Evolutionary conservation across 2,888 invertebrate genomes (phyloP).

Genomic region (Schizaphis graminum): DNA sequence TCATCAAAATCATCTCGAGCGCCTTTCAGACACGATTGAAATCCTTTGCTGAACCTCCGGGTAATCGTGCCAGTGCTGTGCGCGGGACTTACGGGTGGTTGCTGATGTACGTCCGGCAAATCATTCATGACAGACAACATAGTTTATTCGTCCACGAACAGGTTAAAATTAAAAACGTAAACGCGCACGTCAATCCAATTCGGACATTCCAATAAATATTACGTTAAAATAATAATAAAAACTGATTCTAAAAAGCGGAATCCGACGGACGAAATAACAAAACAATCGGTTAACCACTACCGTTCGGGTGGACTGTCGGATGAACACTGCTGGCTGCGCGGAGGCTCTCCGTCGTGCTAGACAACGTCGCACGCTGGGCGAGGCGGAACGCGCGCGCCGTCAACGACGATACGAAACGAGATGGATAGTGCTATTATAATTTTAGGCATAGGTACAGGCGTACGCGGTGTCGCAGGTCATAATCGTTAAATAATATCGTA

Average conservation of each 20-base stretch:
- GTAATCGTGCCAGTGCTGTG: slow-evolving; percentile 69
- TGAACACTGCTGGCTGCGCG: slow-evolving; percentile 28
- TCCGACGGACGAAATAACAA: slow-evolving; percentile 30
- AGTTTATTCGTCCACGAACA: not conserved
- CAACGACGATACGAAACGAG: slow-evolving; percentile 40
- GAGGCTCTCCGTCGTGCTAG: not conserved
- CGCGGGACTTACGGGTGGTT: slow-evolving; percentile 68
- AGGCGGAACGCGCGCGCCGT: slow-evolving; percentile 31
- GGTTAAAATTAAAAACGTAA: not conserved
- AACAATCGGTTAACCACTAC: not conserved
- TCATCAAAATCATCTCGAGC: slow-evolving; percentile 70
- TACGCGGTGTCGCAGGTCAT: not conserved
- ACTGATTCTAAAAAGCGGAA: not conserved
- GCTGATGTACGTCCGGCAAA: slow-evolving; percentile 63
- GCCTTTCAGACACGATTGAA: slow-evolving; percentile 79
- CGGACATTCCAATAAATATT: not conserved
- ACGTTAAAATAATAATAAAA: not conserved
- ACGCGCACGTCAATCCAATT: not conserved
- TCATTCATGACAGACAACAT: slow-evolving; percentile 57
- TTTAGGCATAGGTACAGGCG: not conserved
- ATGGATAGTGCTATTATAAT: not conserved
- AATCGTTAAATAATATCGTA: not conserved
- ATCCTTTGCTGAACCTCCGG: slow-evolving; percentile 76
- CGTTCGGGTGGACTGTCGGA: not conserved
- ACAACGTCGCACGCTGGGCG: slow-evolving; percentile 6